These are phyloP conservation scores for Clarias gariepinus DNA, from an alignment of 2,113 vertebrate species.

Conservation along the genomic window DNA sequence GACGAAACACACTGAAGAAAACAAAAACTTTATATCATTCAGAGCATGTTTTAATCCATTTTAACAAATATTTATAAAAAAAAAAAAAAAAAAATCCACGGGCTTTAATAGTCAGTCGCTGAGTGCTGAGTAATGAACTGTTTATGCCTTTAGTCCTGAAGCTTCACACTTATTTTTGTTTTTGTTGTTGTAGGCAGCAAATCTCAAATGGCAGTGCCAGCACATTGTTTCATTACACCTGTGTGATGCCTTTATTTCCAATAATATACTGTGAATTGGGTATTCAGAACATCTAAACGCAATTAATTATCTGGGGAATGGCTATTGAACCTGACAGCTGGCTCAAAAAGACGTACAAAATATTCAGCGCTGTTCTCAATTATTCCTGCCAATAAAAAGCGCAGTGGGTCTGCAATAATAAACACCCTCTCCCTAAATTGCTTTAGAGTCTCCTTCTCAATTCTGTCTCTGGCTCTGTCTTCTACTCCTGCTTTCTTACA, in stretches of 20 bases:
- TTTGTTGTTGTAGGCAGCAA: slow-evolving; percentile 22
- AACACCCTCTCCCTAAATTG: neutral
- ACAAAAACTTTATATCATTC: neutral
- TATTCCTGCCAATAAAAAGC: slow-evolving; percentile 46
- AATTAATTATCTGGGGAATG: slow-evolving; percentile 47
- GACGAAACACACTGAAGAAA: neutral
- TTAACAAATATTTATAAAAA: neutral
- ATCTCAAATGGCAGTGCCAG: slow-evolving; percentile 33
- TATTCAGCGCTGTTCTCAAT: slow-evolving; percentile 48
- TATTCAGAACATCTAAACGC: slow-evolving; percentile 42
- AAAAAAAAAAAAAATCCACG: neutral
- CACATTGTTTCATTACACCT: slow-evolving; percentile 32
- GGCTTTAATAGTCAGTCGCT: slow-evolving; percentile 4
- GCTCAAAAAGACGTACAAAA: slow-evolving; percentile 31
- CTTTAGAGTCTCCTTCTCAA: slow-evolving; percentile 16
- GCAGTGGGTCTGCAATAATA: slow-evolving; percentile 50
- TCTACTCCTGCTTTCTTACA: neutral
- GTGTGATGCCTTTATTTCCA: slow-evolving; percentile 38
- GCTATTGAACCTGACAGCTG: slow-evolving; percentile 46
- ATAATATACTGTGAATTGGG: slow-evolving; percentile 55
- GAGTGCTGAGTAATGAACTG: slow-evolving; percentile 24
- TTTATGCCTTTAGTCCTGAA: slow-evolving; percentile 26
- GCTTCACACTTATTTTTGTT: slow-evolving; percentile 3
- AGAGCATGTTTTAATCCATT: neutral
- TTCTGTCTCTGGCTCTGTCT: slow-evolving; percentile 3